These are phyloP conservation scores for Trichogramma pretiosum DNA, from an alignment of 1,140 invertebrate genomes.

Conservation along the genomic window DNA sequence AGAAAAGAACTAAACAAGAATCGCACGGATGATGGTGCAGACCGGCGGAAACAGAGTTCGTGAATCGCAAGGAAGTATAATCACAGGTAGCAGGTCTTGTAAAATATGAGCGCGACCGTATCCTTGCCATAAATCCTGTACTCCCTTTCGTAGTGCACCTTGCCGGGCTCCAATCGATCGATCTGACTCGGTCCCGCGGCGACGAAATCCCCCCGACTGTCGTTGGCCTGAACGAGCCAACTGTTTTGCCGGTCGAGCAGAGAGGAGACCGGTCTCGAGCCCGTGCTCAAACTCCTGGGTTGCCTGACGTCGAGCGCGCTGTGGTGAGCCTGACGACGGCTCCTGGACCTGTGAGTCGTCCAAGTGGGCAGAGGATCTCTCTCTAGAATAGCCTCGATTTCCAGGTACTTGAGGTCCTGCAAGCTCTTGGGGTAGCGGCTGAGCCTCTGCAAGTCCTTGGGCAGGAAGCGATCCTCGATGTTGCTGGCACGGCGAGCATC, in stretches of 20 bases:
- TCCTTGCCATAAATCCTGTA: constrained; percentile 44
- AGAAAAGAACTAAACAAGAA: not conserved
- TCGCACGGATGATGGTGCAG: not conserved
- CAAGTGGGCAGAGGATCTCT: constrained; percentile 24
- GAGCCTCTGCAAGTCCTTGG: constrained; percentile 23
- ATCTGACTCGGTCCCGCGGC: constrained; percentile 9
- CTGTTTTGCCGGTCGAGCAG: not conserved
- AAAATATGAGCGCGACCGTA: constrained; percentile 42
- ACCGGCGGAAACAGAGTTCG: not conserved
- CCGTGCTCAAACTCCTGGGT: constrained; percentile 17
- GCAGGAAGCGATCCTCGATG: constrained; percentile 26
- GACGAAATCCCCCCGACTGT: not conserved
- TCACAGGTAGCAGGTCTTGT: constrained; percentile 46
- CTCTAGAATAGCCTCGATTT: constrained; percentile 31
- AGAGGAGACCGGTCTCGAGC: constrained; percentile 22
- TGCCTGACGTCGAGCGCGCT: constrained; percentile 1
- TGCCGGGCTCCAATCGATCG: constrained; percentile 33
- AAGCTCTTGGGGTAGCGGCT: constrained; percentile 33
- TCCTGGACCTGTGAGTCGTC: constrained; percentile 28
- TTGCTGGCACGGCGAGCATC: constrained; percentile 2
- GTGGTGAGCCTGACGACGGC: constrained; percentile 28
- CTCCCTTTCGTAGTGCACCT: constrained; percentile 42
- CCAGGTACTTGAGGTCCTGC: constrained; percentile 36
- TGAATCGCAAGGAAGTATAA: constrained; percentile 10
- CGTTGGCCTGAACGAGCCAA: constrained; percentile 6